Base-by-base conservation (phyloP, 2,113 vertebrate species). In the Megaptera novaeangliae region DNA sequence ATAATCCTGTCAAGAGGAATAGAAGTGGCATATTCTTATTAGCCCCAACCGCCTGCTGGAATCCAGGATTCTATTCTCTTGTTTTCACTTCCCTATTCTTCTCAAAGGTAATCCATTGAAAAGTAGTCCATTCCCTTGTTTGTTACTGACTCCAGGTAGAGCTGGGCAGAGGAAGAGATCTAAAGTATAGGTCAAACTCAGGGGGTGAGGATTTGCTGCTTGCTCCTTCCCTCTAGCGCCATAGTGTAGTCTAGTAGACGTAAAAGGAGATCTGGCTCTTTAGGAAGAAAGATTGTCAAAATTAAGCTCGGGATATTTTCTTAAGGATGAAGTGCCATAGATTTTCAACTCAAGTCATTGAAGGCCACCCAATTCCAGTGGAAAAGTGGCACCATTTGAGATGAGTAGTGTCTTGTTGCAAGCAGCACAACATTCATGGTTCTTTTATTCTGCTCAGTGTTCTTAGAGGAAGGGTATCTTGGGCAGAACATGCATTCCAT, bases 1-100 rank as follows among this genome's bases (percentile, higher is more conserved):
- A 27, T 97, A 91, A 97, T 96, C 69, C 95, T 98, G 97, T 98
- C 98, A 98, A 98, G 98, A 98, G 77, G 95, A 98, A 98, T 96
- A 96, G 95, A 97, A 94, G 90, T 78, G 74, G 15, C 68, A 89
- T 97, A 96, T 97, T 98, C 96, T 95, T 83, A 89, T 66, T 52
- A 52, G 86, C 31, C 69, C 87, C 74, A 90, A 97, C 97, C 85
- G 72, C 46, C 86, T 92, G 41, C 94, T 98, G 71, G 77, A 97
- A 96, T 97, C 91, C 95, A 95, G 78, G 83, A 13, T 90, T 97
- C 81, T 95, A 1, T 81, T 88, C 36, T 44, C 25, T 90, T 80
- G n/a, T 68, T 88, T 93, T 77, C 31, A 77, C 72, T 96, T 91
- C 27, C 36, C 23, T 86, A 21, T 72, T 93, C 49, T 88, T 88